Evolutionary conservation across 2,888 invertebrate genomes (phyloP), one percentile per base, ranked within the genome.

Genomic region (Conistra vaccinii): DNA sequence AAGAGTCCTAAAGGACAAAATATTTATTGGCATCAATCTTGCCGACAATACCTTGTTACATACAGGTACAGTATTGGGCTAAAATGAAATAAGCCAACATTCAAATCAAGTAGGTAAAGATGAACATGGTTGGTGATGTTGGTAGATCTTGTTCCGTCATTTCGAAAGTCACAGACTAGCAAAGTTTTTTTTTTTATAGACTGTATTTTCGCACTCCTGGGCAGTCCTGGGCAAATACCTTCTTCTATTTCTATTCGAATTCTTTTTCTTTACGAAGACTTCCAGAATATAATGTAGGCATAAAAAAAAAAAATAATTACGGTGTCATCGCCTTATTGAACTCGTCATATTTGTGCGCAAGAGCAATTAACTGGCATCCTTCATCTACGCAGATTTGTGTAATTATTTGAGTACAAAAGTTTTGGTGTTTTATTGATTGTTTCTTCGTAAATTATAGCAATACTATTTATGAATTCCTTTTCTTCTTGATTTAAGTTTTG

Each of bases 281-380:
- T 23, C 23, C 48, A 23, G 0, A 48, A 48, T 48, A 23, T 23
- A 48, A 9, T 23, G 7, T 23, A 23, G 48, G 48, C 48, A 48
- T 48, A 29, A 9, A 14, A 26, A 17, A 29, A 0, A n/a, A n/a
- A 4, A 26, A 48, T 35, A 53, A 53, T 74, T 23, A 39, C 26
- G 9, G 17, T 53, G 26, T 42, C 78, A 17, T 80, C 61, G 74
- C 80, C 74, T 78, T 78, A 78, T 63, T 20, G 1, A 55, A 62
- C n/a, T 45, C 86, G 80, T 83, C 81, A 83, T 80, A 72, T 81
- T 81, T 85, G 80, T 86, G 69, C 73, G 79, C 71, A 70, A 57
- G 69, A 81, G 83, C 83, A 88, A 89, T 90, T 87, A 87, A 86
- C 71, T 51, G 62, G 79, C 70, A 86, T 81, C 76, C 82, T 79